Percentiles rank a stretch among this genome's conserved stretches.
Conservation (phyloP, 2,888 invertebrate species). For the Tanypteryx hageni region DNA sequence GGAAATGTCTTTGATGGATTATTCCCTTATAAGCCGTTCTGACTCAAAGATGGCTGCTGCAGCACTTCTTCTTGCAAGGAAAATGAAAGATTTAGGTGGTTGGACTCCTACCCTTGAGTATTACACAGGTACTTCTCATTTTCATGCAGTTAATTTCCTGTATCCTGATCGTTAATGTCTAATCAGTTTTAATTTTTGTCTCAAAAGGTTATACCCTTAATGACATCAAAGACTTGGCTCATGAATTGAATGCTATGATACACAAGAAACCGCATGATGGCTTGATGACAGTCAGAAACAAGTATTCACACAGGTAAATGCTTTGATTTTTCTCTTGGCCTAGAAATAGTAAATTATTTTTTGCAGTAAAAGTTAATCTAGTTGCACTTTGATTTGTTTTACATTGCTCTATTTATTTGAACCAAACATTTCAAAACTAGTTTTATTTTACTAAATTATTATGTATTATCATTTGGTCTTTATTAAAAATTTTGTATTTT, state of each 20-base stretch:
- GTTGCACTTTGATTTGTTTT: not conserved
- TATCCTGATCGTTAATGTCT: not conserved
- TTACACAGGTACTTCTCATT: conserved; percentile 81
- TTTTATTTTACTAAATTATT: not conserved
- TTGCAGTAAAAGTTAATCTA: no score
- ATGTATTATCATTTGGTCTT: not conserved
- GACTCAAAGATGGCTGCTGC: conserved; percentile 96
- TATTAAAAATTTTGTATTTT: conserved; percentile 66
- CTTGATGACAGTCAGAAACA: conserved; percentile 91
- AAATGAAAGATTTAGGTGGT: conserved; percentile 85
- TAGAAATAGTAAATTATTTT: not conserved
- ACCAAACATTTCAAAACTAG: not conserved
- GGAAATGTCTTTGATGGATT: conserved; percentile 95
- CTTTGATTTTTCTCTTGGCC: conserved; percentile 42
- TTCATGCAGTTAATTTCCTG: not conserved
- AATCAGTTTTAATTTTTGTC: not conserved
- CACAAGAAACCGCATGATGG: conserved; percentile 87
- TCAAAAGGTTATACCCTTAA: conserved; percentile 83
- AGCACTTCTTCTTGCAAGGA: conserved; percentile 89
- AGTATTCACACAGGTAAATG: conserved; percentile 92
- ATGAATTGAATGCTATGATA: conserved; percentile 85
- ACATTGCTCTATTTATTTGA: not conserved
- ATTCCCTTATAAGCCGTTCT: conserved; percentile 84
- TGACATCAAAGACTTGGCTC: conserved; percentile 85
- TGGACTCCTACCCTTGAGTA: conserved; percentile 87